Evolutionary conservation across 2,888 invertebrate genomes (phyloP).

Genomic region (Drosophila eohydei): DNA sequence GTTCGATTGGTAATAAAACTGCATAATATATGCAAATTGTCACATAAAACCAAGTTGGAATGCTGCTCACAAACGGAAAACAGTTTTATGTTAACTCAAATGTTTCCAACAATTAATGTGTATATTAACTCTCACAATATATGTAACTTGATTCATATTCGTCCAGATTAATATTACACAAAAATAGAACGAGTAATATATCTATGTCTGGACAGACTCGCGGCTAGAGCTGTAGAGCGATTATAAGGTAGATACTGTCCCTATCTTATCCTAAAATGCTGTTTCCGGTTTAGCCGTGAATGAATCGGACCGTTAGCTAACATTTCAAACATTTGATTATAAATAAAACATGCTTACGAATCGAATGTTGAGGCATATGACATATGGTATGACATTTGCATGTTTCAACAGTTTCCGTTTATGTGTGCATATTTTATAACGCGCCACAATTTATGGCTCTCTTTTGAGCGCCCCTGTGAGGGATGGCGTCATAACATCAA

Average conservation of each 20-base stretch:
- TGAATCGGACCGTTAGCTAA: not conserved
- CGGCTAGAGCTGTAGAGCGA: not conserved
- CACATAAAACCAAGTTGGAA: not conserved
- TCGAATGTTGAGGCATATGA: slow-evolving; percentile 3
- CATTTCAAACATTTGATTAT: not conserved
- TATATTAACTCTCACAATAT: not conserved
- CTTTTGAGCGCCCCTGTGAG: slow-evolving; percentile 26
- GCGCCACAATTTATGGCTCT: slow-evolving; percentile 30
- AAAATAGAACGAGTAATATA: too few relatives aligned
- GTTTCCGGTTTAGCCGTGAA: not conserved
- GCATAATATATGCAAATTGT: not conserved
- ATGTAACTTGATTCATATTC: not conserved
- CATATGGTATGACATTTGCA: slow-evolving; percentile 38
- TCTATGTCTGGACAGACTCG: too few relatives aligned
- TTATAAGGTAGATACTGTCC: not conserved
- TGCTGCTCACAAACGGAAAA: not conserved
- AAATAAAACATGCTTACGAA: slow-evolving; percentile 8
- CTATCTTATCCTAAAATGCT: not conserved
- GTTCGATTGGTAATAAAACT: slow-evolving; percentile 7
- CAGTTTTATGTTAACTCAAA: not conserved
- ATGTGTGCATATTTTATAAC: slow-evolving; percentile 42
- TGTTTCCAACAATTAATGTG: not conserved
- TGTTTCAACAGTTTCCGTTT: slow-evolving; percentile 45
- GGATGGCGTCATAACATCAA: slow-evolving; percentile 29
- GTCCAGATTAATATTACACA: too few relatives aligned